A percentile compares a stretch with the other conserved stretches of the same genome.
phyloP scores from a whole-genome alignment of 1,140 invertebrate genomes.

The Diabrotica virgifera region DNA sequence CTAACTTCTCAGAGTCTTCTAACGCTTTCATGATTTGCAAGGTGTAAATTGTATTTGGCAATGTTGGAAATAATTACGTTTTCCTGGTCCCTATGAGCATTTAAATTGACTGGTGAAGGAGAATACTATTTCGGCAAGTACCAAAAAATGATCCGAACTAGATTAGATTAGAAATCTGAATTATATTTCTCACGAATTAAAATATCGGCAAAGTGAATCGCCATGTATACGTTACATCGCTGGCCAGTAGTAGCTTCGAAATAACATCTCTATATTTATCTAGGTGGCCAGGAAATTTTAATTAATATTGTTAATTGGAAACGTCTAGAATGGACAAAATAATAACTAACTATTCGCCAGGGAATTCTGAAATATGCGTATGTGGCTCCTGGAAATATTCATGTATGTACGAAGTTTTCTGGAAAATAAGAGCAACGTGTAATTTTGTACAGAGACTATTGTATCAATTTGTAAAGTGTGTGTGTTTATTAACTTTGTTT shows the following conservation, averaged over 20 bases:
- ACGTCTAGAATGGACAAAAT: constrained; percentile 39
- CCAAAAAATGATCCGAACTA: no score
- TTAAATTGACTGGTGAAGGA: no score
- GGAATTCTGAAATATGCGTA: constrained; percentile 31
- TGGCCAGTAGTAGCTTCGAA: constrained; percentile 9
- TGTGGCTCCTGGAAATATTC: constrained; percentile 22
- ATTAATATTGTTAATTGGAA: constrained; percentile 40
- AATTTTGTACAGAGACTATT: constrained; percentile 21
- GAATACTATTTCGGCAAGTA: no score
- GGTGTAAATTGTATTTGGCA: no score
- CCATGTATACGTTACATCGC: neutral
- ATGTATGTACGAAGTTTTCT: constrained; percentile 15
- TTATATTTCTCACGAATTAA: no score
- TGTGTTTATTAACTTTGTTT: constrained; percentile 21
- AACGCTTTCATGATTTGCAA: no score
- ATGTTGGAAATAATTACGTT: no score
- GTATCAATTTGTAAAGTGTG: constrained; percentile 21
- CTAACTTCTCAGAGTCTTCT: no score
- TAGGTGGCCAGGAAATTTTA: constrained; percentile 38
- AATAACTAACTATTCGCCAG: constrained; percentile 33
- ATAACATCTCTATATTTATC: constrained; percentile 35
- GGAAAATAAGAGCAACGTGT: constrained; percentile 11
- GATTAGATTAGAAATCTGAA: no score
- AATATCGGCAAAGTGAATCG: neutral
- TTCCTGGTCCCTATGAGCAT: no score